Evolutionary conservation across 1,140 invertebrate genomes (phyloP).

Genomic region (Heliconius himera): DNA sequence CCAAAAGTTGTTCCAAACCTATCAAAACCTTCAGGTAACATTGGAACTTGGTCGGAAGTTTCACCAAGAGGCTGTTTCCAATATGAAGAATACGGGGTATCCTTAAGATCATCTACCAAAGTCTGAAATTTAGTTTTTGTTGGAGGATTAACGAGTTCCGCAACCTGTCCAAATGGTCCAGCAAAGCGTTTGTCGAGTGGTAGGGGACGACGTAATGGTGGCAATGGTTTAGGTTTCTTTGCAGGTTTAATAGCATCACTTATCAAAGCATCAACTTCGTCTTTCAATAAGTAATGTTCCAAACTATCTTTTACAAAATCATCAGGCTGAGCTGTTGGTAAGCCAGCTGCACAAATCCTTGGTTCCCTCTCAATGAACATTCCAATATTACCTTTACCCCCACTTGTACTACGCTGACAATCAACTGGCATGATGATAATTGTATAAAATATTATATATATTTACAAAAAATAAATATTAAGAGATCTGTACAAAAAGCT

Average conservation of each 20-base stretch:
- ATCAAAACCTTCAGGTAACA: slow-evolving; percentile 79
- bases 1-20: slow-evolving; percentile 74
- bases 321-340: slow-evolving; percentile 62
- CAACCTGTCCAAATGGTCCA: slow-evolving; percentile 55
- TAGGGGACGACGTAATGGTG: slow-evolving; percentile 60
- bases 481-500: neutral
- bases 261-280: slow-evolving; percentile 76
- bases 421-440: slow-evolving; percentile 55
- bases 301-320: slow-evolving; percentile 63
- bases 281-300: slow-evolving; percentile 74
- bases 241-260: slow-evolving; percentile 72
- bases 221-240: slow-evolving; percentile 52
- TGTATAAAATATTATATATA: slow-evolving; percentile 29
- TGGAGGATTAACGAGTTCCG: slow-evolving; percentile 66
- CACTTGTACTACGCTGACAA: slow-evolving; percentile 58
- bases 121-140: slow-evolving; percentile 78
- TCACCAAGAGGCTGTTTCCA: slow-evolving; percentile 79
- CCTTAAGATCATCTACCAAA: slow-evolving; percentile 78
- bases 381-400: slow-evolving; percentile 67
- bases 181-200: slow-evolving; percentile 57
- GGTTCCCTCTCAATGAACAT: slow-evolving; percentile 66
- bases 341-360: slow-evolving; percentile 71
- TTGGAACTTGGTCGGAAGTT: slow-evolving; percentile 70
- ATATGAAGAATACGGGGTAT: slow-evolving; percentile 78
- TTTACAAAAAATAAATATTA: slow-evolving; percentile 12